A percentile compares a stretch with the other conserved stretches of the same genome.
Conservation (phyloP, 2,888 invertebrate genomes). For the Eupsilia transversa region DNA sequence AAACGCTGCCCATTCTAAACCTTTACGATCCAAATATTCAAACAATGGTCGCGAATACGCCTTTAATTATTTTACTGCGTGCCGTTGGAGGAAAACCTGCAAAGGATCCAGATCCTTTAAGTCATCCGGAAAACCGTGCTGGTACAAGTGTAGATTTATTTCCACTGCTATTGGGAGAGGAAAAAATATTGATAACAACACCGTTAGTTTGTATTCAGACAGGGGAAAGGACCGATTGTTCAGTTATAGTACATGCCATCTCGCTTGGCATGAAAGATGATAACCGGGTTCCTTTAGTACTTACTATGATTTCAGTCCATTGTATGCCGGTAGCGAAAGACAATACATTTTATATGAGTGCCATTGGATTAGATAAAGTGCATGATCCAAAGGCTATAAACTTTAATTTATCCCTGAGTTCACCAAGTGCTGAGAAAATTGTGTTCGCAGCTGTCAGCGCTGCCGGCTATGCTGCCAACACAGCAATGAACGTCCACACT, state of each 20-base stretch:
- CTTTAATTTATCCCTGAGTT: conserved; percentile 82
- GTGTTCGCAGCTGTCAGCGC: conserved; percentile 82
- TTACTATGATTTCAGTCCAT: conserved; percentile 84
- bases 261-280: conserved; percentile 68
- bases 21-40: conserved; percentile 74
- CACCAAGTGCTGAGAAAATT: conserved; percentile 73
- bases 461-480: conserved; percentile 77
- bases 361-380: conserved; percentile 79
- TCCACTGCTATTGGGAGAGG: conserved; percentile 82
- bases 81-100: conserved; percentile 71
- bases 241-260: conserved; percentile 72
- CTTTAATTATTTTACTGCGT: conserved; percentile 82
- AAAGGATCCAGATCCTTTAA: conserved; percentile 81
- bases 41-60: conserved; percentile 74
- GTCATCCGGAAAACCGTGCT: conserved; percentile 80
- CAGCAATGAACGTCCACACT: conserved; percentile 72
- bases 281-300: conserved; percentile 72
- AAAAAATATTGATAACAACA: conserved; percentile 73
- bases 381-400: conserved; percentile 70
- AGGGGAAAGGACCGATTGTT: conserved; percentile 74
- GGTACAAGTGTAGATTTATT: conserved; percentile 83
- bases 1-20: conserved; percentile 72
- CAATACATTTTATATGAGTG: conserved; percentile 81
- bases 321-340: conserved; percentile 82
- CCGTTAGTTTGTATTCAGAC: conserved; percentile 73